phyloP scores from a whole-genome alignment of 2,797 vertebrate species.

The Onychomys arenicola region DNA sequence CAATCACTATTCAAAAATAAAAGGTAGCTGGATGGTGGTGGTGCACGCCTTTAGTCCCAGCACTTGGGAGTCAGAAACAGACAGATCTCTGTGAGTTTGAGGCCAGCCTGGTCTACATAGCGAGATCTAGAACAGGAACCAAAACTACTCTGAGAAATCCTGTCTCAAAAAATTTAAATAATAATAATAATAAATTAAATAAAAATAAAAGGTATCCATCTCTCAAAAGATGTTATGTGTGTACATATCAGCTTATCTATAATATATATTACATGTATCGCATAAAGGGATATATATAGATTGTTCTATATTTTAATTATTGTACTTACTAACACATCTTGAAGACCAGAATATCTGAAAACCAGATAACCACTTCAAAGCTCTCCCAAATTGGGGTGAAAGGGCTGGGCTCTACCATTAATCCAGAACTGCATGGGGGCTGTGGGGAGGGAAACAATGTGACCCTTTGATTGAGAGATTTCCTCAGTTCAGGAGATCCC shows the following conservation, averaged over 20 bases:
- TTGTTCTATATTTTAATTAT: neutral
- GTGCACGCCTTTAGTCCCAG: too few species aligned
- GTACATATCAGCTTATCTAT: neutral
- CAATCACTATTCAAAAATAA: neutral
- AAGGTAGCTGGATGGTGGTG: neutral
- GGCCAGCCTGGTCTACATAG: too few species aligned
- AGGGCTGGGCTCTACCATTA: neutral
- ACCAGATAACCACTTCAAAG: neutral
- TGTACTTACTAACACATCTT: neutral
- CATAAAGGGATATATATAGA: neutral
- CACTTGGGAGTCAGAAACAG: too few species aligned
- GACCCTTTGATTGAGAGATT: neutral
- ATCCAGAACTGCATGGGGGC: neutral
- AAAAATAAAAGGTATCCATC: neutral
- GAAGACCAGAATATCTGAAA: neutral
- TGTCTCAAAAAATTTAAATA: too few species aligned
- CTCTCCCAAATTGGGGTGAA: neutral
- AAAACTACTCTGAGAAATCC: too few species aligned
- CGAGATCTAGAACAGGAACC: too few species aligned
- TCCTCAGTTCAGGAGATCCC: neutral
- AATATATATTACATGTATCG: neutral
- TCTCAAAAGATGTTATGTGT: neutral
- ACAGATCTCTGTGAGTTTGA: too few species aligned
- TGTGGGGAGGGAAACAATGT: neutral
- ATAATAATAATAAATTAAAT: neutral